These are phyloP conservation scores for Mesoligia furuncula DNA, from an alignment of 2,888 invertebrate species.

Conservation along the genomic window DNA sequence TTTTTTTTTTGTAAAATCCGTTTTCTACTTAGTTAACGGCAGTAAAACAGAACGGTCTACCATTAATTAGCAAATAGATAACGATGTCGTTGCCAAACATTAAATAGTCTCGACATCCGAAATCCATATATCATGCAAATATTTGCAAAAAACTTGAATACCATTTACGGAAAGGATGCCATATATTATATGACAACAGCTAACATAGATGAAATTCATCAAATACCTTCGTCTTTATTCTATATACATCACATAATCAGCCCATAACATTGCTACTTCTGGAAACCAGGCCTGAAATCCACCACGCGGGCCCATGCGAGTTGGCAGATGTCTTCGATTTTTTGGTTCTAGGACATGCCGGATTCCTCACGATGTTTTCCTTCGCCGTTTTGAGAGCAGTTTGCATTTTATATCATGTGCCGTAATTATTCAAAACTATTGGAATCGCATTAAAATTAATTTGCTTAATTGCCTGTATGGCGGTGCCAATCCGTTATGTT, in stretches of 20 bases:
- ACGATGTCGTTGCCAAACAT: constrained; percentile 50
- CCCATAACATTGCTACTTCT: background rate
- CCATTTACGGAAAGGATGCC: constrained; percentile 35
- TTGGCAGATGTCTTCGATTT: background rate
- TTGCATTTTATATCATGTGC: constrained; percentile 41
- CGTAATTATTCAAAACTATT: constrained; percentile 53
- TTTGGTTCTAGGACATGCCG: background rate
- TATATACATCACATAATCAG: background rate
- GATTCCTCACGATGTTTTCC: background rate
- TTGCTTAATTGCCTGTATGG: constrained; percentile 63
- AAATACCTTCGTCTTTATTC: constrained; percentile 17
- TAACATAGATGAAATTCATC: constrained; percentile 34
- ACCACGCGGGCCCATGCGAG: background rate
- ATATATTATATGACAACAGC: background rate
- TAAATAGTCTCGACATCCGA: constrained; percentile 54
- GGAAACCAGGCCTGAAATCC: background rate
- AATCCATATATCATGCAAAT: constrained; percentile 56
- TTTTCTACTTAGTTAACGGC: constrained; percentile 28
- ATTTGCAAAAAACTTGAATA: constrained; percentile 53
- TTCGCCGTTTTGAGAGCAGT: background rate
- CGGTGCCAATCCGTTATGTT: constrained; percentile 57
- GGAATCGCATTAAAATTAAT: constrained; percentile 63
- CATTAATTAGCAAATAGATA: constrained; percentile 50
- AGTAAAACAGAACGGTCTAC: constrained; percentile 35
- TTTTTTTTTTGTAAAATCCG: constrained; percentile 5